A percentile compares a stretch with the other conserved stretches of the same genome.
Evolutionary conservation across 2,113 vertebrate genomes (phyloP).

Genomic region (Psammodynastes pulverulentus): DNA sequence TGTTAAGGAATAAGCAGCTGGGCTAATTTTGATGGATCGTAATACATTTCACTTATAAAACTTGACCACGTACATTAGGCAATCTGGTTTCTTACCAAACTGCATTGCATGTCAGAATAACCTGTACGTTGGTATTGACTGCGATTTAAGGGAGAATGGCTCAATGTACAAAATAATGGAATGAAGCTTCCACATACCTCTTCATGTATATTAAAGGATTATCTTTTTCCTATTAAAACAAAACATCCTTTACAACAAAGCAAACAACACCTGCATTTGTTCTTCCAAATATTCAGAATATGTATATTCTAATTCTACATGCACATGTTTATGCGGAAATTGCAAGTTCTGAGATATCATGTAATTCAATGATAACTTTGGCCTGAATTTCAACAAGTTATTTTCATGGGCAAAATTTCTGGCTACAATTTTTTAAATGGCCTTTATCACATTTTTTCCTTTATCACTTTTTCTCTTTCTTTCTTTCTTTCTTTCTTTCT

Average conservation of each 20-base stretch:
- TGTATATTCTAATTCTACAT: neutral
- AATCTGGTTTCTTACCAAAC: slow-evolving; percentile 49
- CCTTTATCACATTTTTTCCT: neutral
- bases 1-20: slow-evolving; percentile 47
- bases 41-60: slow-evolving; percentile 45
- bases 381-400: neutral
- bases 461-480: too few relatives aligned
- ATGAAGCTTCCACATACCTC: slow-evolving; percentile 15
- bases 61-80: slow-evolving; percentile 47
- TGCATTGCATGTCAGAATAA: slow-evolving; percentile 48
- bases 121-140: slow-evolving; percentile 51
- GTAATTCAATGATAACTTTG: neutral
- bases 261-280: slow-evolving; percentile 26
- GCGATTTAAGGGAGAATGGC: slow-evolving; percentile 38
- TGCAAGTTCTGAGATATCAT: neutral
- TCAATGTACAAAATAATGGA: slow-evolving; percentile 28
- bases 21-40: slow-evolving; percentile 47
- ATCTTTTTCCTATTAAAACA: slow-evolving; percentile 18
- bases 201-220: slow-evolving; percentile 37
- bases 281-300: slow-evolving; percentile 17
- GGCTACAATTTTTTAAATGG: neutral
- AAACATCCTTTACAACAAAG: slow-evolving; percentile 21
- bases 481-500: accelerated
- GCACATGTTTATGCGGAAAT: neutral
- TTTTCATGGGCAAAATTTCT: neutral